Evolutionary conservation across 1,140 invertebrate genomes (phyloP), one percentile per base, ranked within the genome.

Genomic region (Trichogramma pretiosum): DNA sequence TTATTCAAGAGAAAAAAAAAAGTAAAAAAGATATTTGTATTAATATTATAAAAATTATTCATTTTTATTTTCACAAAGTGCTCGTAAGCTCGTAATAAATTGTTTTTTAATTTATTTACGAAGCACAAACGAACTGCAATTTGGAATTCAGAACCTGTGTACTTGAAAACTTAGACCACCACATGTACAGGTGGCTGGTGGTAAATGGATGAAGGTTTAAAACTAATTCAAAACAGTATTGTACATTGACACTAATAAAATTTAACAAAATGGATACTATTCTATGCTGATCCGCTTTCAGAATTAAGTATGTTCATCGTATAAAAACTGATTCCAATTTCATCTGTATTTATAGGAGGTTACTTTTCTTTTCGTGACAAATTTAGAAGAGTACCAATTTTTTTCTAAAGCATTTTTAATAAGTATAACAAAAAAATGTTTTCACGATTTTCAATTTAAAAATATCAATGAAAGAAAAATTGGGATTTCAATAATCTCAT

Each of bases 161-260:
- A 61, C 46, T 42, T 53, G 32, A 36, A 57, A 28, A 28, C 24
- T 44, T 34, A 50, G 57, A 55, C 50, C 53, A 50, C 48, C 46
- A 52, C 52, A 47, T 58, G 53, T 35, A n/a, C 38, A 23, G 17
- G 39, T 24, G 49, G 51, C 52, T 51, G 38, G 22, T 58, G 60
- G 55, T 60, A 55, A 53, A 58, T 64, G 59, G 58, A 58, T 60
- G 52, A 53, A 61, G 60, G 58, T 57, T 62, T 62, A 36, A 38
- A 54, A 59, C 57, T 63, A 64, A 65, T 60, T 54, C 53, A 56
- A 50, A 46, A 56, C 50, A 56, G 51, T 56, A 54, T 38, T 58
- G 54, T 58, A 60, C 55, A 61, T 56, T 56, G 55, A 56, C 59
- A 61, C 57, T 63, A 63, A 61, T 64, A 57, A 56, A 47, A 58